Conservation (phyloP, 1,140 invertebrate species). For the Notospermus geniculatus region DNA sequence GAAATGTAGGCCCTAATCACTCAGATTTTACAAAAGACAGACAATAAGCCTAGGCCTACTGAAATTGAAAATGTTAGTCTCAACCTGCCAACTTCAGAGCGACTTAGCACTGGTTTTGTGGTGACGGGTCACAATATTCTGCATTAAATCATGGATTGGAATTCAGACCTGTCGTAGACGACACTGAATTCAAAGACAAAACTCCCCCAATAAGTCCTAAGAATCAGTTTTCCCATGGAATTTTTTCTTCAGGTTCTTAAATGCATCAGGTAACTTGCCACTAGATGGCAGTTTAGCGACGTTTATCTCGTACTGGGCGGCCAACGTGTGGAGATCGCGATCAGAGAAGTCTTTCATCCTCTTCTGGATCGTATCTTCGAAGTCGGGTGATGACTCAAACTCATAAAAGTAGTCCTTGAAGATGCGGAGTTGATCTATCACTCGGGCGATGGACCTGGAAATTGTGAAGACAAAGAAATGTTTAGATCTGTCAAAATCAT, state of each 20-base stretch:
- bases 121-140: too few relatives aligned
- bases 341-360: conserved; percentile 39
- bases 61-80: too few relatives aligned
- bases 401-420: conserved; percentile 44
- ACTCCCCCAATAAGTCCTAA: too few relatives aligned
- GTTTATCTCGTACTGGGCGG: conserved; percentile 45
- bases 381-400: conserved; percentile 38
- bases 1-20: too few relatives aligned
- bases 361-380: conserved; percentile 38
- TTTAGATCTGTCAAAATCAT: too few relatives aligned
- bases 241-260: conserved; percentile 39
- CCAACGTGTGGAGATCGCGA: conserved; percentile 45
- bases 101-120: too few relatives aligned
- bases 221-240: conserved; percentile 25
- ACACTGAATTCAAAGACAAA: too few relatives aligned
- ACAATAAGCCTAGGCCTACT: too few relatives aligned
- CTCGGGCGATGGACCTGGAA: conserved; percentile 42
- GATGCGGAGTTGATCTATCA: conserved; percentile 48
- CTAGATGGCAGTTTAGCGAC: conserved; percentile 36
- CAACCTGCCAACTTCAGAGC: too few relatives aligned
- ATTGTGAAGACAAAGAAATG: conserved; percentile 16
- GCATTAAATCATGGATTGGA: too few relatives aligned
- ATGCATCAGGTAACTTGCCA: conserved; percentile 29
- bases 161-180: too few relatives aligned
- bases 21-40: too few relatives aligned